phyloP scores from a whole-genome alignment of 2,113 vertebrate species.

The Xiphophorus maculatus region DNA sequence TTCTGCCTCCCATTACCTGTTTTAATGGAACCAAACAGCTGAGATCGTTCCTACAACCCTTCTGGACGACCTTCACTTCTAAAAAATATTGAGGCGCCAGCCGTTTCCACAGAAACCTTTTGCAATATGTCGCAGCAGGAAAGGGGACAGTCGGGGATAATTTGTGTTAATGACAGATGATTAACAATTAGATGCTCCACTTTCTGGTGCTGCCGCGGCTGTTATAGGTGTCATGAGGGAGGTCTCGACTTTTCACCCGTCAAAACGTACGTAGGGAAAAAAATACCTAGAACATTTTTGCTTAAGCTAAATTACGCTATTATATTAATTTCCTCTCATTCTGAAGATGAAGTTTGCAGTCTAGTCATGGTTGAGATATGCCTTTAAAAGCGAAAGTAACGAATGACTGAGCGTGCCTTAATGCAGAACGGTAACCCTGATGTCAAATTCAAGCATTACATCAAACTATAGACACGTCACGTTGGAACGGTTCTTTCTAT shows the following conservation, averaged over 20 bases:
- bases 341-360: not conserved
- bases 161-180: not conserved
- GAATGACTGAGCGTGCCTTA: not conserved
- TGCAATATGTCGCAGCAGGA: not conserved
- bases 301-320: not conserved
- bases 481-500: too few species aligned
- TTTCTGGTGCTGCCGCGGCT: not conserved
- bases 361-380: too few species aligned
- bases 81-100: not conserved
- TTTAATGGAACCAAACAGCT: not conserved
- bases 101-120: not conserved
- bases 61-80: not conserved
- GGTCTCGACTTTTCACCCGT: not conserved
- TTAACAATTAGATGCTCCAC: not conserved
- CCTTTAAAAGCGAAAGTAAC: not conserved
- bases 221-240: not conserved
- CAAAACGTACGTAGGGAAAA: not conserved
- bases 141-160: not conserved
- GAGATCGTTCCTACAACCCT: not conserved
- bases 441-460: too few species aligned
- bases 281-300: not conserved
- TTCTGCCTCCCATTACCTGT: not conserved
- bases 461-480: too few species aligned
- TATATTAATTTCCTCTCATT: not conserved
- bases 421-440: too few species aligned